Evolutionary conservation across 2,888 invertebrate species (phyloP).

Genomic region (Ligdia adustata): DNA sequence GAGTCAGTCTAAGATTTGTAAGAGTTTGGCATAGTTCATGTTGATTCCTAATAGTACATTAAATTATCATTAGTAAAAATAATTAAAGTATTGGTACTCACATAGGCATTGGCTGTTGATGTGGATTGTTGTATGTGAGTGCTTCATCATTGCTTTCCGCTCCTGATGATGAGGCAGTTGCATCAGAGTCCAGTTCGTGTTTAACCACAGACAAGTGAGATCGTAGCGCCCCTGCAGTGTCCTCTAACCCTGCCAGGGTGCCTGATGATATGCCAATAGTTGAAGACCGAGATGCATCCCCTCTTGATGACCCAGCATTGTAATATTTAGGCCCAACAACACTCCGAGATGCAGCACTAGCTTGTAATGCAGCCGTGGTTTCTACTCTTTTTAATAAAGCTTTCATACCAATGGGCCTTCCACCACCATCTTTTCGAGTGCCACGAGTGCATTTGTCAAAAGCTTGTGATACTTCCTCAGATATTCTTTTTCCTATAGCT

Average conservation of each 20-base stretch:
- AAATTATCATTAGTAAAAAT: no score
- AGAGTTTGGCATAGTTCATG: no score
- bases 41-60: no score
- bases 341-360: constrained; percentile 66
- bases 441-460: constrained; percentile 90
- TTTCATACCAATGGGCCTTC: constrained; percentile 71
- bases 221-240: constrained; percentile 88
- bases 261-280: constrained; percentile 82
- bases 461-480: constrained; percentile 87
- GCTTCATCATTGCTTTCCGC: constrained; percentile 97
- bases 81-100: constrained; percentile 79
- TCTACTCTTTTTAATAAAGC: constrained; percentile 73
- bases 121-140: constrained; percentile 89
- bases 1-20: no score
- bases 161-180: constrained; percentile 96
- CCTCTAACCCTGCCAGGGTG: constrained; percentile 88
- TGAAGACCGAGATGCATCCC: constrained; percentile 90
- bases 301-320: constrained; percentile 86
- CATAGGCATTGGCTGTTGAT: constrained; percentile 91
- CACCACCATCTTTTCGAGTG: constrained; percentile 84
- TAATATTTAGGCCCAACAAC: constrained; percentile 70
- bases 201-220: constrained; percentile 90
- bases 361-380: constrained; percentile 71
- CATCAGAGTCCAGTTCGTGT: constrained; percentile 94
- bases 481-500: constrained; percentile 89